Percentiles rank a stretch among this genome's conserved stretches.
Conservation (phyloP, 2,113 vertebrate species). For the Peucedramus taeniatus region DNA sequence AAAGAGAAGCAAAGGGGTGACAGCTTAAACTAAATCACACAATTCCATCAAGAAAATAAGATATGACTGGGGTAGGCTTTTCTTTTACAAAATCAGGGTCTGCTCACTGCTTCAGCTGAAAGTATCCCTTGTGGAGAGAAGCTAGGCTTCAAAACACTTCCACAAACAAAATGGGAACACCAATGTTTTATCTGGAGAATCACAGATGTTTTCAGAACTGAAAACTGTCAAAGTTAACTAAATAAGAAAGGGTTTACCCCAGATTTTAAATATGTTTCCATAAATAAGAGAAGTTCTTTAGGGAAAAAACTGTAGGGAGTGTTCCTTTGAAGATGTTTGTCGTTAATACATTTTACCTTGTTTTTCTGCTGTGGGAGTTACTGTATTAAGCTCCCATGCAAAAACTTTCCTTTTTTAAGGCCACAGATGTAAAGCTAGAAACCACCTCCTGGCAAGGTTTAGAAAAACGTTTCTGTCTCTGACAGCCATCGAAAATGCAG, state of each 20-base stretch:
- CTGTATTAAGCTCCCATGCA: not conserved
- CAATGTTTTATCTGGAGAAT: not conserved
- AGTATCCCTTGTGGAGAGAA: not conserved
- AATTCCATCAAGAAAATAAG: not conserved
- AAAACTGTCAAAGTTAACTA: not conserved
- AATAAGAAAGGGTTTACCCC: not conserved
- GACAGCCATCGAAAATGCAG: not conserved
- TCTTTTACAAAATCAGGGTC: not conserved
- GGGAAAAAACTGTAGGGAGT: not conserved
- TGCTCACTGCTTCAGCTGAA: not conserved
- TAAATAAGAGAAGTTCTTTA: not conserved
- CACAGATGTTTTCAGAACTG: not conserved
- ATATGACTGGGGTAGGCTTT: not conserved
- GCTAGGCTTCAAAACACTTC: not conserved
- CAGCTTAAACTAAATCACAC: not conserved
- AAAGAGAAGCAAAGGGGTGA: not conserved
- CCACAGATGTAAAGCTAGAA: not conserved
- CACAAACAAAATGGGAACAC: not conserved
- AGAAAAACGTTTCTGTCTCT: not conserved
- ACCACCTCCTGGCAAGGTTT: not conserved
- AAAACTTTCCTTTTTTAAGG: not conserved
- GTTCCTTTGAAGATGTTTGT: not conserved
- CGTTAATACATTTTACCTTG: not conserved
- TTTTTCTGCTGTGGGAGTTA: not conserved
- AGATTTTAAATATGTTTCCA: conserved; percentile 8